These are phyloP conservation scores for Sesamia inferens DNA, from an alignment of 2,888 invertebrate species.

Conservation along the genomic window DNA sequence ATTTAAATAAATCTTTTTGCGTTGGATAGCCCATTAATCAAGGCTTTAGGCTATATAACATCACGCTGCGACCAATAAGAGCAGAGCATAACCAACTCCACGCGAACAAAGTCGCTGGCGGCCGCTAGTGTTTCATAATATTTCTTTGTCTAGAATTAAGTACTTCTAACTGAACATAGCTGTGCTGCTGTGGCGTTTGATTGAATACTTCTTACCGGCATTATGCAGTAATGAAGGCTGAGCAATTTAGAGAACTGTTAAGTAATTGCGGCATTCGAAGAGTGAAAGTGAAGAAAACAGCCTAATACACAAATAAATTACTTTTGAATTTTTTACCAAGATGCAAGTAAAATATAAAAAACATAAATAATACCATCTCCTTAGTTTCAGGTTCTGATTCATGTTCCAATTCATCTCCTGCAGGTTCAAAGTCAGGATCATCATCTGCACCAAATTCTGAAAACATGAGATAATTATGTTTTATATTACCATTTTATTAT, in stretches of 20 bases:
- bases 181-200: too few relatives aligned
- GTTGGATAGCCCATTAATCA: too few relatives aligned
- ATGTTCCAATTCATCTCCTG: conserved; percentile 51
- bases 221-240: too few relatives aligned
- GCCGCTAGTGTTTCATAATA: too few relatives aligned
- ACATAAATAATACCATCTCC: conserved; percentile 53
- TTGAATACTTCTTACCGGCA: not conserved
- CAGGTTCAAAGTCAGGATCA: conserved; percentile 82
- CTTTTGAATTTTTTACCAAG: not conserved
- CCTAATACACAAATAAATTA: not conserved
- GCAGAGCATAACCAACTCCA: too few relatives aligned
- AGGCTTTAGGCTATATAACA: too few relatives aligned
- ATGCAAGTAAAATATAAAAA: not conserved
- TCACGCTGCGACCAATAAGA: too few relatives aligned
- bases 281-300: not conserved
- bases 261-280: not conserved
- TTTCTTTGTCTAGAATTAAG: too few relatives aligned
- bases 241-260: not conserved
- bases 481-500: not conserved
- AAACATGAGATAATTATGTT: conserved; percentile 23
- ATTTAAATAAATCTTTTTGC: too few relatives aligned
- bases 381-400: conserved; percentile 72
- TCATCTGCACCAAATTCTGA: conserved; percentile 71
- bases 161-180: too few relatives aligned
- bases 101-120: too few relatives aligned